Evolutionary conservation across 2,888 invertebrate species (phyloP), one percentile per base, ranked within the genome.

Genomic region (Idaea dimidiata): DNA sequence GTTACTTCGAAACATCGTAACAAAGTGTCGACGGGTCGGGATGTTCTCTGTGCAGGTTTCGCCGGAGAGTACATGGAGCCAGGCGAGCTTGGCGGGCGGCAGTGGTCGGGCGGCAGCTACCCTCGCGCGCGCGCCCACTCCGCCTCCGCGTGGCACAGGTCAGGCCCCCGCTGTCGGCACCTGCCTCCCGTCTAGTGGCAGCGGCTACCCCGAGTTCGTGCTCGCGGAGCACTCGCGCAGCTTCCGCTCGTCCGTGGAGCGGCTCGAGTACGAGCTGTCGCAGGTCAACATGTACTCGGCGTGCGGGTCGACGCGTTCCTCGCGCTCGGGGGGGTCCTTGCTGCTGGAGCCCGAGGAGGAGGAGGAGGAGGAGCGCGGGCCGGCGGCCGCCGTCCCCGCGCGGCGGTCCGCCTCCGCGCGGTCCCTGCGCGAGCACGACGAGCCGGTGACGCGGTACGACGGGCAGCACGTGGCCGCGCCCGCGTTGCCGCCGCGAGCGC

Each of bases 321-420:
- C 86, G 69, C 88, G 86, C 62, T 72, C 71, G 60, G 71, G 71
- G 64, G 66, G 68, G 77, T 90, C 91, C 85, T 75, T 88, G 82
- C 65, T 86, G 83, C 68, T 80, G 63, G 85, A 80, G 66, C 88
- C 80, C 72, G 83, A 79, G 68, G 66, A 64, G 33, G 69, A 70
- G 58, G 83, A 79, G 68, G 67, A 64, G 33, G 69, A 70, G 59
- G 54, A 58, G 63, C 67, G 65, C 62, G 64, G 65, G 67, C 57
- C 66, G 67, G 63, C 69, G 67, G 62, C 68, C 62, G 54, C 62
- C 74, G 81, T 86, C 65, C 79, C 84, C 81, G 81, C 87, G 89
- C 70, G 93, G 93, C 78, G 85, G 93, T 65, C 96, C 96, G 96
- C 68, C 95, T 96, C 69, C 95, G 97, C 80, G 96, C 95, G 96